Percentiles rank a stretch among this genome's conserved stretches.
Conservation (phyloP, 2,888 invertebrate species). For the Patella caerulea region DNA sequence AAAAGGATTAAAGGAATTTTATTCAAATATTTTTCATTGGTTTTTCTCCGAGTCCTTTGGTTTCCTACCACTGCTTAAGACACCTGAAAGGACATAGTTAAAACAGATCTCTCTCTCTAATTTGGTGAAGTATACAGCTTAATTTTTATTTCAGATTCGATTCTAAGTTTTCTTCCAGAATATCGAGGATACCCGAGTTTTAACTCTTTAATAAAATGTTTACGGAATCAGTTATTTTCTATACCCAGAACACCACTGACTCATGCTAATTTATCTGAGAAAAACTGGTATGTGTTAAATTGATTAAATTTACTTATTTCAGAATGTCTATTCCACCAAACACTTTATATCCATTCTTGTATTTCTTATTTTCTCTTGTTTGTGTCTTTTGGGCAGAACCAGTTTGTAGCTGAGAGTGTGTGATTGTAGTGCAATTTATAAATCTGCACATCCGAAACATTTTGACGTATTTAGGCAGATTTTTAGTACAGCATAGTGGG, state of each 20-base stretch:
- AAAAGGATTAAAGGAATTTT: too few relatives aligned
- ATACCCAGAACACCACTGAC: constrained; percentile 81
- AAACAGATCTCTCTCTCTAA: neutral
- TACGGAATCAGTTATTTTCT: constrained; percentile 81
- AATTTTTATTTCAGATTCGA: constrained; percentile 38
- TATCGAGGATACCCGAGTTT: constrained; percentile 73
- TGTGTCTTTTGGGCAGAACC: too few relatives aligned
- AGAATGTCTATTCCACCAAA: neutral
- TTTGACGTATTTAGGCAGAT: too few relatives aligned
- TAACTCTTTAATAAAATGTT: constrained; percentile 78
- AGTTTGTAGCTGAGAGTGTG: too few relatives aligned
- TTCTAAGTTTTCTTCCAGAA: constrained; percentile 56
- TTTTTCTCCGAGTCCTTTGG: too few relatives aligned
- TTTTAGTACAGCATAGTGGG: too few relatives aligned
- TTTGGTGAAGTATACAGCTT: neutral
- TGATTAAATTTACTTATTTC: neutral
- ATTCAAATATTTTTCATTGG: too few relatives aligned
- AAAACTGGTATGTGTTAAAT: constrained; percentile 78
- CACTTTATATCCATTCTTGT: neutral
- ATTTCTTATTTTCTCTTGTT: too few relatives aligned
- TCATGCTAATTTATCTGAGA: constrained; percentile 82
- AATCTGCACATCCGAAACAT: too few relatives aligned
- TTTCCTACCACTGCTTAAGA: too few relatives aligned
- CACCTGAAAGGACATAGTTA: too few relatives aligned
- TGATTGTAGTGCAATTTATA: too few relatives aligned